Percentiles rank a stretch among this genome's conserved stretches.
Evolutionary conservation across 35 echinoderm and acorn worm genomes (phyloP).

Genomic region (Ptychodera flava): DNA sequence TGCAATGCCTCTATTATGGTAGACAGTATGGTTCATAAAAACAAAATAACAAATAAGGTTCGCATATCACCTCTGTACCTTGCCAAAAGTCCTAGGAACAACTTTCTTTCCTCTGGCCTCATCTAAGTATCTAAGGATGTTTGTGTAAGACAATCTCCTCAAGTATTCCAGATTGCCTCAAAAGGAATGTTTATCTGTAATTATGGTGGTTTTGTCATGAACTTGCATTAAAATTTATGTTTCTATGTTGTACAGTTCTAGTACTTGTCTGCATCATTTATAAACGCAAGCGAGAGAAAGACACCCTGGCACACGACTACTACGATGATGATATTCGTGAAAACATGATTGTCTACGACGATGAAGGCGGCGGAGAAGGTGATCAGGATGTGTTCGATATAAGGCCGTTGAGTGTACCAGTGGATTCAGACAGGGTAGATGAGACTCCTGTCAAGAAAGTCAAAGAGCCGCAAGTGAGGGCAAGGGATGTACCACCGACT

Average conservation of each 20-base stretch:
- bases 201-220: no score
- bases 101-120: no score
- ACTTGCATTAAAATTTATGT: no score
- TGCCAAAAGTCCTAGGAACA: no score
- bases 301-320: conserved; percentile 61
- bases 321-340: conserved; percentile 96
- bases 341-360: conserved; percentile 94
- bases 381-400: conserved; percentile 80
- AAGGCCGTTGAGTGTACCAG: conserved; percentile 64
- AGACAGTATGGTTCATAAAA: no score
- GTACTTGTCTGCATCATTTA: conserved; percentile 70
- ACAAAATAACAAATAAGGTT: no score
- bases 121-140: no score
- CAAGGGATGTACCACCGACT: neutral
- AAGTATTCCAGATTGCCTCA: no score
- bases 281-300: conserved; percentile 53
- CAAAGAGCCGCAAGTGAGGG: neutral
- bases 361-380: conserved; percentile 84
- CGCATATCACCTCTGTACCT: no score
- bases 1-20: no score
- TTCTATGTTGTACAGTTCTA: conserved; percentile 40
- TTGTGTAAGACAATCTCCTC: no score
- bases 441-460: neutral
- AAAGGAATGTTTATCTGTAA: no score
- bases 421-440: neutral